Evolutionary conservation across 2,797 vertebrate species (phyloP).

Genomic region (Microhierax caerulescens): DNA sequence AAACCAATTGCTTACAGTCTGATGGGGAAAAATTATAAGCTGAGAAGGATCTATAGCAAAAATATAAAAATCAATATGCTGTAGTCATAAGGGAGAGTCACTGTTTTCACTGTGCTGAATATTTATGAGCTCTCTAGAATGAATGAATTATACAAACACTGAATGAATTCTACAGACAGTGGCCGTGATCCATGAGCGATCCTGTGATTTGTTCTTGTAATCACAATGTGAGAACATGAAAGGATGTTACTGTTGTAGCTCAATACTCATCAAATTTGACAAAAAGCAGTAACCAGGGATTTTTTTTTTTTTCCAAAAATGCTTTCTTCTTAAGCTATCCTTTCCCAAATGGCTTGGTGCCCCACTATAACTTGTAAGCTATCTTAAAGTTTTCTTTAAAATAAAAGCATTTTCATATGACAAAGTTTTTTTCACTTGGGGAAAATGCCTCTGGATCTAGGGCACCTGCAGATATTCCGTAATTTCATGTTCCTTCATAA

Average conservation of each 20-base stretch:
- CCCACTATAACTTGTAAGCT: neutral
- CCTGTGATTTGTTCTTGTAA: neutral
- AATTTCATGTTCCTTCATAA: neutral
- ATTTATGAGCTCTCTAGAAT: neutral
- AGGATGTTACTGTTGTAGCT: neutral
- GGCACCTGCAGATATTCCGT: neutral
- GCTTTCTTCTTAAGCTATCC: neutral
- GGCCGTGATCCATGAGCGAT: neutral
- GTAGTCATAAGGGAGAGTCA: neutral
- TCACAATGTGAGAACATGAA: neutral
- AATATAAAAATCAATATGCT: conserved; percentile 13
- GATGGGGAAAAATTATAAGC: neutral
- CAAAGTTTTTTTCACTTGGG: neutral
- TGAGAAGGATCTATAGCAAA: neutral
- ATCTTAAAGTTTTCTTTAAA: neutral
- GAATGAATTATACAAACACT: neutral
- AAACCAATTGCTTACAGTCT: conserved; percentile 32
- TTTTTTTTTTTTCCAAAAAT: neutral
- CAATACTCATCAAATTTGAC: neutral
- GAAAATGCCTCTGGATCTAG: neutral
- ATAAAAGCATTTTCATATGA: neutral
- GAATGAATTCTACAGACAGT: neutral
- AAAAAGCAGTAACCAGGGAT: neutral
- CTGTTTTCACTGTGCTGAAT: neutral
- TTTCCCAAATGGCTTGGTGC: neutral